phyloP scores from a whole-genome alignment of 2,113 vertebrate species.

The Poeciliopsis retropinna region DNA sequence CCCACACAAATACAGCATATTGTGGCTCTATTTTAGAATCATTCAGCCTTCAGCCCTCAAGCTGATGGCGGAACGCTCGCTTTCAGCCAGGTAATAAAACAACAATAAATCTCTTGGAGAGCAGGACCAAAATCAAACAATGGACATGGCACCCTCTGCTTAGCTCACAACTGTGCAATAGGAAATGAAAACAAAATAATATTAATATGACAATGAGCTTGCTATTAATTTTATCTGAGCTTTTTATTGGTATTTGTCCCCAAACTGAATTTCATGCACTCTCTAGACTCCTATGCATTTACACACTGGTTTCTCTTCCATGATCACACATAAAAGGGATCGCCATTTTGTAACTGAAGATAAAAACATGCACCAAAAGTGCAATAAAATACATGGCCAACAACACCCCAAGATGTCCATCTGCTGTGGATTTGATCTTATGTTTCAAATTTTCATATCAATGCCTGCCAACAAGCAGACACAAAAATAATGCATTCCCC shows the following conservation, averaged over 20 bases:
- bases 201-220: conserved; percentile 1
- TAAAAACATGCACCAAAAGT: conserved; percentile 21
- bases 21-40: conserved; percentile 37
- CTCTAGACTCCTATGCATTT: neutral
- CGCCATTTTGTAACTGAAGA: conserved; percentile 29
- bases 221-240: conserved; percentile 2
- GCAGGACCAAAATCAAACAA: conserved; percentile 12
- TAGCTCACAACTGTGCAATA: neutral
- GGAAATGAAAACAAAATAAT: neutral
- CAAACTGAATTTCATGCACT: neutral
- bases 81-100: conserved; percentile 42
- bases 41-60: conserved; percentile 32
- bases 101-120: conserved; percentile 22
- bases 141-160: neutral
- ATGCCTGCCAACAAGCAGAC: conserved; percentile 32
- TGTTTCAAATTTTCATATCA: conserved; percentile 47
- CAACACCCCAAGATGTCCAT: conserved; percentile 56
- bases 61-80: conserved; percentile 15
- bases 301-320: neutral
- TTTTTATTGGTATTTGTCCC: neutral
- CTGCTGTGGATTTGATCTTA: conserved; percentile 53
- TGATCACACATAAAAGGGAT: conserved; percentile 7
- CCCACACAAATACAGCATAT: conserved; percentile 38
- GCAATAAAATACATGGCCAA: conserved; percentile 20
- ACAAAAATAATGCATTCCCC: conserved; percentile 54